phyloP scores from a whole-genome alignment of 1,140 invertebrate species.

The Caligus rogercresseyi region DNA sequence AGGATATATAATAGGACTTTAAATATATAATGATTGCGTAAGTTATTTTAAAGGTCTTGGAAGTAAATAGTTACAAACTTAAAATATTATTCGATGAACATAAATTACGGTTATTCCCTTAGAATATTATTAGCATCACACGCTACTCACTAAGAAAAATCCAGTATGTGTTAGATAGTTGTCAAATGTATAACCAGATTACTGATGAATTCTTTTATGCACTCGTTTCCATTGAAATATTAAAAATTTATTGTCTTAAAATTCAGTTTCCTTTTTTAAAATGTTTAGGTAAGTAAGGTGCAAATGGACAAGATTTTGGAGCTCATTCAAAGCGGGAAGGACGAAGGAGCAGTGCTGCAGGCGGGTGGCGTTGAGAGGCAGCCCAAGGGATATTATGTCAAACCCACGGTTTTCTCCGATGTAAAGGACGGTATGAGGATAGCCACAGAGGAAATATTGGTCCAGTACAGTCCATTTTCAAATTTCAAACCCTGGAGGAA shows the following conservation, averaged over 20 bases:
- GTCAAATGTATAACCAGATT: too few species aligned
- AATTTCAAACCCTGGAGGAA: slow-evolving; percentile 67
- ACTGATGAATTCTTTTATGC: too few species aligned
- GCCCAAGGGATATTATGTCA: slow-evolving; percentile 55
- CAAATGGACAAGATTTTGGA: slow-evolving; percentile 55
- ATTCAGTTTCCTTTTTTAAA: background rate
- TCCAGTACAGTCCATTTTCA: slow-evolving; percentile 24
- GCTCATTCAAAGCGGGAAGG: slow-evolving; percentile 54
- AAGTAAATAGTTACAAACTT: too few species aligned
- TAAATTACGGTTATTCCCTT: too few species aligned
- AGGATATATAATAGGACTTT: too few species aligned
- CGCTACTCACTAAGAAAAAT: too few species aligned
- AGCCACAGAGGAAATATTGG: slow-evolving; percentile 49
- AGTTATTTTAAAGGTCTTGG: too few species aligned
- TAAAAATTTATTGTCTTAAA: background rate
- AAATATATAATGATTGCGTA: too few species aligned
- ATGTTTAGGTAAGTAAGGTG: slow-evolving; percentile 46
- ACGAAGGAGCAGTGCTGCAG: slow-evolving; percentile 58
- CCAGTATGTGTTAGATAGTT: too few species aligned
- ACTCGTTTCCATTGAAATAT: too few species aligned
- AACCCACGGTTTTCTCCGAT: slow-evolving; percentile 75
- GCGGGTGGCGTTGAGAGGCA: slow-evolving; percentile 50
- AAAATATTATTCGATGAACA: too few species aligned
- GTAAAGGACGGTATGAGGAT: slow-evolving; percentile 70
- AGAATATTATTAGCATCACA: too few species aligned